Conservation (phyloP, 2,888 invertebrate species). For the Pristionchus arcanus region DNA sequence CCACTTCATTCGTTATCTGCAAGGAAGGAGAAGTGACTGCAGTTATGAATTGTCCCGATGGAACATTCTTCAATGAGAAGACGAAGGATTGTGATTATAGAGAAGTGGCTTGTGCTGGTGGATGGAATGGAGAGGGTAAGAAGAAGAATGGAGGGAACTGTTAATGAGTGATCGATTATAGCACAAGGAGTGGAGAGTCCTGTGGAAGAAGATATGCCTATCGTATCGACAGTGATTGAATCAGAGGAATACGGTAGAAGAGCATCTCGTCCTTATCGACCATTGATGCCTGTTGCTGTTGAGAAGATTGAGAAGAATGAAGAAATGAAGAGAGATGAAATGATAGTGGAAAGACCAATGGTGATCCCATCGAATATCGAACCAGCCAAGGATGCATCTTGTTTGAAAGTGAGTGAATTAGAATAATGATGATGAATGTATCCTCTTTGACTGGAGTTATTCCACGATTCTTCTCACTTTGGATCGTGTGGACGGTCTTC, state of each 20-base stretch:
- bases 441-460: too few species aligned
- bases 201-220: background rate
- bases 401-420: slow-evolving; percentile 10
- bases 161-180: background rate
- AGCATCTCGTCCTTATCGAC: slow-evolving; percentile 26
- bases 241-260: background rate
- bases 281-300: background rate
- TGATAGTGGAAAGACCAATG: background rate
- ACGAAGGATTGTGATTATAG: slow-evolving; percentile 46
- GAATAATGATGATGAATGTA: background rate
- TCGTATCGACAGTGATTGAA: background rate
- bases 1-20: slow-evolving; percentile 38
- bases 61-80: slow-evolving; percentile 43
- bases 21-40: slow-evolving; percentile 29
- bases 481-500: slow-evolving; percentile 39
- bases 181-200: background rate
- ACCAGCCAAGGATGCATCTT: slow-evolving; percentile 16
- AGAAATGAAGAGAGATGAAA: background rate
- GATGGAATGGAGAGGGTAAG: slow-evolving; percentile 45
- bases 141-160: background rate
- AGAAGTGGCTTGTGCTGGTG: slow-evolving; percentile 21
- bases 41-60: background rate
- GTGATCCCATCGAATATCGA: background rate
- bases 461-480: background rate
- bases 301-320: slow-evolving; percentile 15